A percentile compares a stretch with the other conserved stretches of the same genome.
These are phyloP conservation scores for Boloria euphrosyne DNA, from an alignment of 2,888 invertebrate species.

Conservation along the genomic window DNA sequence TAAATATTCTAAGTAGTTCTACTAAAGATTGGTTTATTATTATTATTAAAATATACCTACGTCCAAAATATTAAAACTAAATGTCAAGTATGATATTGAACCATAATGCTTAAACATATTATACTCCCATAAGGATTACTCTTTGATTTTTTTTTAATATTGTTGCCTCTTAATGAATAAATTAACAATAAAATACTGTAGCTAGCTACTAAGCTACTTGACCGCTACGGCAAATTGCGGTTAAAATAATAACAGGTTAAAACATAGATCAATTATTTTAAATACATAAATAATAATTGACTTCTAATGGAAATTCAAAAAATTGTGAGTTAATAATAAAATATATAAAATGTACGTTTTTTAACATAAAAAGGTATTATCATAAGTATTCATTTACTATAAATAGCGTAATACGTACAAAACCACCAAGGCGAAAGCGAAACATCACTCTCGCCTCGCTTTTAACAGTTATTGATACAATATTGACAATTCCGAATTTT, in stretches of 20 bases:
- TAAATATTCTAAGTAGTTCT: slow-evolving; percentile 1
- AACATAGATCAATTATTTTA: too few relatives aligned
- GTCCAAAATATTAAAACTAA: slow-evolving; percentile 2
- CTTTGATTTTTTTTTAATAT: slow-evolving; percentile 6
- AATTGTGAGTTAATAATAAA: too few relatives aligned
- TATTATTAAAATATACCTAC: neutral
- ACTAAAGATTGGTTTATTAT: neutral
- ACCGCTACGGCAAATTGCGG: neutral
- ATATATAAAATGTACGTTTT: too few relatives aligned
- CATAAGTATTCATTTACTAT: too few relatives aligned
- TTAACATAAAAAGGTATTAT: too few relatives aligned
- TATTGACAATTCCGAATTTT: too few relatives aligned
- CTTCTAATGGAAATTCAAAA: too few relatives aligned
- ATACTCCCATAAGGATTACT: neutral
- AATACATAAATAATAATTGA: too few relatives aligned
- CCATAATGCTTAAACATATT: neutral
- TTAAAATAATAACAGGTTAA: neutral
- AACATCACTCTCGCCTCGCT: too few relatives aligned
- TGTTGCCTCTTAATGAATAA: neutral
- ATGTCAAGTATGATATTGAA: slow-evolving; percentile 3
- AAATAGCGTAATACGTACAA: too few relatives aligned
- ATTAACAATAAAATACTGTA: neutral
- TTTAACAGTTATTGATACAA: too few relatives aligned
- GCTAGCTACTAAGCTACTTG: neutral
- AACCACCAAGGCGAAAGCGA: too few relatives aligned